A percentile compares a stretch with the other conserved stretches of the same genome.
phyloP scores from a whole-genome alignment of 2,113 vertebrate species.

The Cavia aperea region DNA sequence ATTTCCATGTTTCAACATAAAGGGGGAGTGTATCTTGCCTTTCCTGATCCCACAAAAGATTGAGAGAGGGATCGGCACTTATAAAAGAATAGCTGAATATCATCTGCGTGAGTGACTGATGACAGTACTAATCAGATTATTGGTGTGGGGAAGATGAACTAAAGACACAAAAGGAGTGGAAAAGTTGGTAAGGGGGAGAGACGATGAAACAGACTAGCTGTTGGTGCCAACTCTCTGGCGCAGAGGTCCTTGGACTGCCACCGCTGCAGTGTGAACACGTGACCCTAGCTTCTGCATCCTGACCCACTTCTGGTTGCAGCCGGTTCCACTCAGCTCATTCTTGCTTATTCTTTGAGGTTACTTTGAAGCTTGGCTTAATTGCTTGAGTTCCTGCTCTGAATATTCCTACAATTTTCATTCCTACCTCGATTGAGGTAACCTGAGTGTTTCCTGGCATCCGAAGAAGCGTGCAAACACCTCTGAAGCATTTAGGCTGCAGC shows the following conservation, averaged over 20 bases:
- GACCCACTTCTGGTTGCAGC: neutral
- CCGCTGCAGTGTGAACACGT: neutral
- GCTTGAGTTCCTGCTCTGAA: neutral
- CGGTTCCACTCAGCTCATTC: neutral
- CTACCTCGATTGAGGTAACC: neutral
- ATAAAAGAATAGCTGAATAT: neutral
- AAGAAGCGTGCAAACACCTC: constrained; percentile 6
- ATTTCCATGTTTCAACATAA: neutral
- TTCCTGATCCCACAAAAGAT: neutral
- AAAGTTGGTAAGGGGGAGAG: neutral
- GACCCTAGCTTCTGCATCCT: neutral
- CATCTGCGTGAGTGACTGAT: neutral
- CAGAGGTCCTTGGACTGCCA: neutral
- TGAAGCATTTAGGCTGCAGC: neutral
- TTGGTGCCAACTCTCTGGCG: neutral
- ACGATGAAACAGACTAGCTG: neutral
- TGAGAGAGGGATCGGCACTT: neutral
- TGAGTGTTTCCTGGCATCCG: neutral
- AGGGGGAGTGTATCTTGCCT: neutral
- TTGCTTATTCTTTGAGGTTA: neutral
- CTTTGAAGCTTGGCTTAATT: neutral
- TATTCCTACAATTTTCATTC: neutral
- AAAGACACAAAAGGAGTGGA: neutral
- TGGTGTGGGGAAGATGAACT: neutral
- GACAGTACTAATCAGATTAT: neutral